Base-by-base conservation (phyloP, 2,113 vertebrate species). In the Arizona elegans region DNA sequence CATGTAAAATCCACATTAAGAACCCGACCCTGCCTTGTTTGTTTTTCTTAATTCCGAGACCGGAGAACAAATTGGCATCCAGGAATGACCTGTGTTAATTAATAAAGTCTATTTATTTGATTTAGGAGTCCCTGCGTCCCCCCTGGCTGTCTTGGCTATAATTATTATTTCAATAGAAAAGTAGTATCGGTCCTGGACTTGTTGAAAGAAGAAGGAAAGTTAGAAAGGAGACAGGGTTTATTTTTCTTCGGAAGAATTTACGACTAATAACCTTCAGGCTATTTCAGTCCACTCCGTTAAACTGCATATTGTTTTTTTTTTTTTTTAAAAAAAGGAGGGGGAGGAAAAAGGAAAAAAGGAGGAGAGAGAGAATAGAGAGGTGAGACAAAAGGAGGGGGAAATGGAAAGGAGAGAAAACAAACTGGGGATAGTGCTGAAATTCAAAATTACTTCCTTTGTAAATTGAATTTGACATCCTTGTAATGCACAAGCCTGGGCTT, bases 61-160 rank as follows among this genome's bases (percentile, higher is more conserved):
- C 96, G 89, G 92, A 95, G 95, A 96, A 97, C 96, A 93, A 95
- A 94, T 94, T 90, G 94, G 93, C 93, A 93, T 96, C 97, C 96
- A 96, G 97, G 95, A 95, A 94, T 96, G 96, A 97, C 96, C 96
- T 96, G 96, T 96, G 97, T 97, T 98, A 98, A 98, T 98, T 98
- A 98, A 98, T 98, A 98, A 98, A 97, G 97, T 94, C 95, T 97
- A 98, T 98, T 97, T 98, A 98, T 98, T 98, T 98, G 97, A 95
- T 97, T 97, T 97, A 97, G 96, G 96, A 95, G 92, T 0, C 21
- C 70, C 94, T 0, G 6, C 94, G 94, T 97, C 96, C 97, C 75
- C 26, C 87, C 43, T 95, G 97, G 98, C 97, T 97, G 96, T 94
- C 94, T 96, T 95, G 59, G 94, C 95, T 96, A 54, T 13, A 95